phyloP scores from a whole-genome alignment of 2,113 vertebrate species.

The Erythrolamprus reginae region DNA sequence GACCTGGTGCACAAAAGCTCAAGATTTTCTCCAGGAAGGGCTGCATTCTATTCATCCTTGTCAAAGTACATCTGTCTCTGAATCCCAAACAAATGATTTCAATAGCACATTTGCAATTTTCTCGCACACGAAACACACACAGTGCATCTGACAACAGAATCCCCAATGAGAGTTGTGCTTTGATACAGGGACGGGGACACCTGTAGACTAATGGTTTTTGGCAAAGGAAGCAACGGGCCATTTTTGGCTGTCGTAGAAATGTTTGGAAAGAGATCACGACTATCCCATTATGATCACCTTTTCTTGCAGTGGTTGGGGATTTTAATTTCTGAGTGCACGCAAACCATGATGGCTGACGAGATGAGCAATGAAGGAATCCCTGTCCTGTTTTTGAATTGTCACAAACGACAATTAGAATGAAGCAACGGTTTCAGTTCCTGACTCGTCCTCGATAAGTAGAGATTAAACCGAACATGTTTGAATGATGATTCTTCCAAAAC shows the following conservation, averaged over 20 bases:
- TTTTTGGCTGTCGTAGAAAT: slow-evolving; percentile 19
- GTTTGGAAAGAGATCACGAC: background rate
- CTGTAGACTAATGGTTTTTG: slow-evolving; percentile 8
- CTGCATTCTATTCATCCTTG: slow-evolving; percentile 51
- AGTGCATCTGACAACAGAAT: slow-evolving; percentile 17
- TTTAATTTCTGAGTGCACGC: background rate
- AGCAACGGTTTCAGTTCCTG: background rate
- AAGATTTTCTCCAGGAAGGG: slow-evolving; percentile 43
- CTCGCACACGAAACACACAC: background rate
- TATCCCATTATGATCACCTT: background rate
- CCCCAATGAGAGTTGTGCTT: slow-evolving; percentile 1
- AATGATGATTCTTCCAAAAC: background rate
- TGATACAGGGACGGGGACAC: slow-evolving; percentile 7
- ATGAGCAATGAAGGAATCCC: background rate
- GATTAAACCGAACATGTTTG: background rate
- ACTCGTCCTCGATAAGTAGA: background rate
- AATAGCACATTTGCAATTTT: slow-evolving; percentile 12
- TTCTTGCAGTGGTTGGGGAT: background rate
- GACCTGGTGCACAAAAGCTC: slow-evolving; percentile 37
- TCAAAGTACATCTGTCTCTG: slow-evolving; percentile 50
- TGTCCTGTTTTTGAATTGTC: background rate
- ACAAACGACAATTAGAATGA: background rate
- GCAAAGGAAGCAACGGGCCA: background rate
- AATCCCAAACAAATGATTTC: slow-evolving; percentile 37
- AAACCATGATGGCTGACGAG: background rate